phyloP scores from a whole-genome alignment of 2,113 vertebrate genomes.

The Cygnus buccinator region DNA sequence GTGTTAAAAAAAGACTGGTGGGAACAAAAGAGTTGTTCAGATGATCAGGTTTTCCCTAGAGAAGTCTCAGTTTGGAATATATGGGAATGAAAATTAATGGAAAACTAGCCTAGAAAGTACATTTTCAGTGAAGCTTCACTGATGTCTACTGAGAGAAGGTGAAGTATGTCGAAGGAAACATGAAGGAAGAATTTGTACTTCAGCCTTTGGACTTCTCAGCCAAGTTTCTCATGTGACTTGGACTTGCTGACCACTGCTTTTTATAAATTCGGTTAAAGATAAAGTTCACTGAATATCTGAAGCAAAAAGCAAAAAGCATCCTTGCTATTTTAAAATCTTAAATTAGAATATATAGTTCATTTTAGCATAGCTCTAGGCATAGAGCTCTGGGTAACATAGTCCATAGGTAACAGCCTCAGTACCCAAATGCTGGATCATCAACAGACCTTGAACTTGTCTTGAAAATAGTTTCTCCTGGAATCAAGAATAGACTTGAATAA shows the following conservation, averaged over 20 bases:
- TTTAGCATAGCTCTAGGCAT: neutral
- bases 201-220: constrained; percentile 62
- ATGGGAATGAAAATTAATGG: neutral
- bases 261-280: constrained; percentile 48
- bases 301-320: constrained; percentile 2
- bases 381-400: neutral
- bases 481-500: neutral
- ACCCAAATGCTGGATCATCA: neutral
- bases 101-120: neutral
- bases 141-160: constrained; percentile 20
- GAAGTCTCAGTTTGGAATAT: neutral
- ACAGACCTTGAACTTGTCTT: neutral
- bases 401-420: neutral
- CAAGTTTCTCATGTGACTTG: constrained; percentile 65
- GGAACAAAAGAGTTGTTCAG: neutral
- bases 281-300: neutral
- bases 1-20: neutral
- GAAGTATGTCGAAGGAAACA: constrained; percentile 38
- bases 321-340: neutral
- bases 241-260: constrained; percentile 61
- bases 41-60: neutral
- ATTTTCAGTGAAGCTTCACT: constrained; percentile 34
- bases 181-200: constrained; percentile 68
- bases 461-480: neutral
- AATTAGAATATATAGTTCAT: neutral